Conservation (phyloP, 2,888 invertebrate species). For the Coelinius sp. region DNA sequence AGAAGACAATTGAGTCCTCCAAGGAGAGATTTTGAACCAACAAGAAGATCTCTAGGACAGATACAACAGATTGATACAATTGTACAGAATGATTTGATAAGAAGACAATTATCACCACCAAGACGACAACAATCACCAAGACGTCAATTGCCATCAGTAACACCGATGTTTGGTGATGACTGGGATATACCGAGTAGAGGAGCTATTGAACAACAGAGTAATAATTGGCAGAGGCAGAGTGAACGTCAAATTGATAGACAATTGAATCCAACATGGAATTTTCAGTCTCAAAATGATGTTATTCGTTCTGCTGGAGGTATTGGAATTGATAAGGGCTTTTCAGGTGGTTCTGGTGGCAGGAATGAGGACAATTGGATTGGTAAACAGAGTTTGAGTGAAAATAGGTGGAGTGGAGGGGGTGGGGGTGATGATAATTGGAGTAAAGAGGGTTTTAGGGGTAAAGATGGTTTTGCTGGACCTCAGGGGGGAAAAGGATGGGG, state of each 20-base stretch:
- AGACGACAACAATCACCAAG: constrained; percentile 15
- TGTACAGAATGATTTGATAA: not conserved
- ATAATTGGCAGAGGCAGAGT: constrained; percentile 45
- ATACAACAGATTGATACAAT: not conserved
- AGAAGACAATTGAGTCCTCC: not conserved
- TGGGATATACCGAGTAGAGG: constrained; percentile 67
- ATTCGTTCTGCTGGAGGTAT: constrained; percentile 34
- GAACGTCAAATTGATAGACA: constrained; percentile 35
- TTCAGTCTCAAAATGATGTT: constrained; percentile 36
- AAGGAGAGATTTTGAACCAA: not conserved
- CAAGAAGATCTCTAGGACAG: not conserved
- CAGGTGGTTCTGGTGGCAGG: constrained; percentile 22
- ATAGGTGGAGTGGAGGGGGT: not conserved
- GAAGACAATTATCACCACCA: not conserved
- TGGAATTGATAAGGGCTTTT: constrained; percentile 28
- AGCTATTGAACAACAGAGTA: constrained; percentile 55
- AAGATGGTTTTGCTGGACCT: not conserved
- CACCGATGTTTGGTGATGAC: constrained; percentile 57
- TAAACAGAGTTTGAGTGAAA: constrained; percentile 21
- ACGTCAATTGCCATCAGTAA: constrained; percentile 47
- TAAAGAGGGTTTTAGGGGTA: not conserved
- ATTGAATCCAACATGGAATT: constrained; percentile 36
- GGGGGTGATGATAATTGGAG: constrained; percentile 56
- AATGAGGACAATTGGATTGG: constrained; percentile 27
- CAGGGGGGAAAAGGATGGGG: constrained; percentile 23